phyloP scores from a whole-genome alignment of 2,888 invertebrate genomes.

The Minunthozetes semirufus region DNA sequence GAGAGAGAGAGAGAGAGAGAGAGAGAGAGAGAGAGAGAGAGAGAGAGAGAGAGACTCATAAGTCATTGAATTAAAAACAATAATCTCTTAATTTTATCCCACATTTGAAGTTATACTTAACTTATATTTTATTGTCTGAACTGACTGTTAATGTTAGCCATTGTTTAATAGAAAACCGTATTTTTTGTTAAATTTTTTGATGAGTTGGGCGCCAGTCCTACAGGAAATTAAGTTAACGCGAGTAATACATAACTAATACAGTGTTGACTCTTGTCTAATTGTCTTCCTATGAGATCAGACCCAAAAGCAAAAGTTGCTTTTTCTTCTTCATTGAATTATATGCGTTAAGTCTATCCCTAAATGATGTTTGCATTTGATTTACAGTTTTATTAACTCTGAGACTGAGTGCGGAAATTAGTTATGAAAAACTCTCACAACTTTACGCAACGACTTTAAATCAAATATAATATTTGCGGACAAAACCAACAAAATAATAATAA shows the following conservation, averaged over 20 bases:
- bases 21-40: too few relatives aligned
- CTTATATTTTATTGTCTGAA: neutral
- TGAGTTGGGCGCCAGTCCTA: conserved; percentile 16
- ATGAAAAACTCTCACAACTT: neutral
- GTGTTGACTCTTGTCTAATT: conserved; percentile 17
- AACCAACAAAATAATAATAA: neutral
- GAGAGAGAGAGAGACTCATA: neutral
- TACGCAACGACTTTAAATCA: conserved; percentile 24
- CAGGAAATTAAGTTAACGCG: conserved; percentile 23
- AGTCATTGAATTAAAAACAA: neutral
- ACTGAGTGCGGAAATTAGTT: conserved; percentile 23
- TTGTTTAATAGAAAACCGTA: neutral
- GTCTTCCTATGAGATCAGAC: neutral
- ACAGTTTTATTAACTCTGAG: neutral
- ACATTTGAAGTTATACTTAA: neutral
- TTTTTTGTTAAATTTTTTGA: conserved; percentile 4
- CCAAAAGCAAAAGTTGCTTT: neutral
- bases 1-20: too few relatives aligned
- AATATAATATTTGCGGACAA: neutral
- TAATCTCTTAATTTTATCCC: neutral
- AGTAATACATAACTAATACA: neutral
- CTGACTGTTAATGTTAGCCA: neutral
- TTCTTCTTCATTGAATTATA: neutral
- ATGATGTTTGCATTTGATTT: conserved; percentile 26
- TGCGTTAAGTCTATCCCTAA: neutral